phyloP scores from a whole-genome alignment of 2,888 invertebrate species.

The Herminia tarsipennalis region DNA sequence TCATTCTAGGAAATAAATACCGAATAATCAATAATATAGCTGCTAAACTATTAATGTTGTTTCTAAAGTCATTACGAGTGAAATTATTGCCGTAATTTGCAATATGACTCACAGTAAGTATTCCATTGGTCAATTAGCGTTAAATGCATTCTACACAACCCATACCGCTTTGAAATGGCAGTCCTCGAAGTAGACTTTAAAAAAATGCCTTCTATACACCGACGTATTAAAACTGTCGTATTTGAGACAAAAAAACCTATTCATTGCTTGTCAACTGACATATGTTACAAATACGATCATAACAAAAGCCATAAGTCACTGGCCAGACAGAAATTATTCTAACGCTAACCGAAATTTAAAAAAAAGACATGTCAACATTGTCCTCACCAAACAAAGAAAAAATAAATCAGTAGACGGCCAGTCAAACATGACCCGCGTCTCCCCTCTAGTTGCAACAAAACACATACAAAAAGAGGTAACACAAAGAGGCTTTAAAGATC shows the following conservation, averaged over 20 bases:
- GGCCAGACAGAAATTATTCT: slow-evolving; percentile 48
- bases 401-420: slow-evolving; percentile 76
- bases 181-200: too few relatives aligned
- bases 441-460: slow-evolving; percentile 48
- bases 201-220: background rate
- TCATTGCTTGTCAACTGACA: slow-evolving; percentile 37
- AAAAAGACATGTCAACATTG: slow-evolving; percentile 75
- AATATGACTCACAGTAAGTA: background rate
- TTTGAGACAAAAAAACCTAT: slow-evolving; percentile 25
- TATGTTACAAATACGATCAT: slow-evolving; percentile 40
- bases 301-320: slow-evolving; percentile 50
- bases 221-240: slow-evolving; percentile 13
- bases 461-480: slow-evolving; percentile 47
- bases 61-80: too few relatives aligned
- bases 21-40: background rate
- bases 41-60: too few relatives aligned
- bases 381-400: slow-evolving; percentile 79
- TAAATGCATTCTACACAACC: background rate
- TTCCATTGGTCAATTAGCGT: background rate
- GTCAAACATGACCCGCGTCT: slow-evolving; percentile 44
- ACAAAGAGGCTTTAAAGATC: slow-evolving; percentile 70
- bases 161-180: background rate
- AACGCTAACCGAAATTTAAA: slow-evolving; percentile 52
- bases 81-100: background rate
- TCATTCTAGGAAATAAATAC: background rate